These are phyloP conservation scores for Megathymus violae DNA, from an alignment of 1,140 invertebrate genomes.

Conservation along the genomic window DNA sequence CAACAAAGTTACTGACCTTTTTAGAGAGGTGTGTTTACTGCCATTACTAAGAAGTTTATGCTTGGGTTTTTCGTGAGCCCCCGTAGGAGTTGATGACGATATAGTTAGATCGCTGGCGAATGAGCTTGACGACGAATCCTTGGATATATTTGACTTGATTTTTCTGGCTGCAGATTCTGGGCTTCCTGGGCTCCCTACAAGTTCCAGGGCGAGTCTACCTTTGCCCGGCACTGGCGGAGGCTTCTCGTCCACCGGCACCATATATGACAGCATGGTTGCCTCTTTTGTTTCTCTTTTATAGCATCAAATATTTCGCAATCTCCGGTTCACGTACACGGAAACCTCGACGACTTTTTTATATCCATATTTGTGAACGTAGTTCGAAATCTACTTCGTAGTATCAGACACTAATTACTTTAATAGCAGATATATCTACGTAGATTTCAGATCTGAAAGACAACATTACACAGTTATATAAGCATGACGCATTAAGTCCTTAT, in stretches of 20 bases:
- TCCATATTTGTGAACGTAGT: constrained; percentile 39
- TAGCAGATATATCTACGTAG: constrained; percentile 14
- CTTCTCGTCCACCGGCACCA: constrained; percentile 87
- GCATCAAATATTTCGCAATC: constrained; percentile 40
- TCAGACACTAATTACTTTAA: constrained; percentile 14
- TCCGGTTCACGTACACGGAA: constrained; percentile 33
- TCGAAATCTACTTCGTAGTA: constrained; percentile 4
- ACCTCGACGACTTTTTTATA: constrained; percentile 14
- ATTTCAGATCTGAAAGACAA: constrained; percentile 49
- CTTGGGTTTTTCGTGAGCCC: constrained; percentile 83
- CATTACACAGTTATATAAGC: constrained; percentile 14
- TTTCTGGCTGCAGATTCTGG: constrained; percentile 60
- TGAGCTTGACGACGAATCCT: constrained; percentile 85
- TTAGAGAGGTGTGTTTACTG: constrained; percentile 85
- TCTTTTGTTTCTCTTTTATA: constrained; percentile 35
- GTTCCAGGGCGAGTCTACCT: constrained; percentile 80
- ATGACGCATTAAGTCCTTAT: constrained; percentile 1
- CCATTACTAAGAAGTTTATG: constrained; percentile 85
- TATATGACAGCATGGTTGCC: constrained; percentile 86
- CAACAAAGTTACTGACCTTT: constrained; percentile 81
- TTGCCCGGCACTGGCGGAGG: constrained; percentile 84
- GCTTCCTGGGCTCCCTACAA: constrained; percentile 64
- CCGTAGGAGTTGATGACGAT: constrained; percentile 84
- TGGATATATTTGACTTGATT: constrained; percentile 75
- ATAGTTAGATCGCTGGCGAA: constrained; percentile 84